phyloP scores from a whole-genome alignment of 2,113 vertebrate genomes.

The Tympanuchus pallidicinctus region DNA sequence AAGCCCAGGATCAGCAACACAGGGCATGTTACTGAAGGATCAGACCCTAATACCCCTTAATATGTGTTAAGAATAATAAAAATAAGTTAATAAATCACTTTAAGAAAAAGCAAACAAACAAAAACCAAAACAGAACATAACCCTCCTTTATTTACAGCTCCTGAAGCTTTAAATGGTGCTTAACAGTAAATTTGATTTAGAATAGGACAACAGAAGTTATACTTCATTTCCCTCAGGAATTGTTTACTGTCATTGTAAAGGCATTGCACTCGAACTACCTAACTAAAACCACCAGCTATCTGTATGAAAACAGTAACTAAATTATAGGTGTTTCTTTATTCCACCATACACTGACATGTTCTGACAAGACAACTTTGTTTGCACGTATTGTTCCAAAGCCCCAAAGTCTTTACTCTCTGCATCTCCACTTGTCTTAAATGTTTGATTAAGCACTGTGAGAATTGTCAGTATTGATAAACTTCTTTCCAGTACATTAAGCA shows the following conservation, averaged over 20 bases:
- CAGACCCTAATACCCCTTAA: neutral
- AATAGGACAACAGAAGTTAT: neutral
- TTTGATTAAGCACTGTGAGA: slow-evolving; percentile 81
- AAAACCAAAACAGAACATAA: neutral
- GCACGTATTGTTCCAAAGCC: slow-evolving; percentile 69
- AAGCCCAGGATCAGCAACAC: neutral
- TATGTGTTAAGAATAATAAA: neutral
- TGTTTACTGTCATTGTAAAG: neutral
- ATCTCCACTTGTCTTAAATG: slow-evolving; percentile 75
- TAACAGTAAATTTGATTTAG: neutral
- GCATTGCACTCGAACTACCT: neutral
- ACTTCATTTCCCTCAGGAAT: neutral
- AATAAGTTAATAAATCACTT: neutral
- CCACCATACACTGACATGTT: slow-evolving; percentile 73
- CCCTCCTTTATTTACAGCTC: neutral
- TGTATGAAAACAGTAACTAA: slow-evolving; percentile 52
- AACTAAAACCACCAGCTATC: neutral
- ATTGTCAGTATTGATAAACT: slow-evolving; percentile 81
- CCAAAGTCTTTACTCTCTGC: slow-evolving; percentile 62
- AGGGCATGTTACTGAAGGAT: neutral
- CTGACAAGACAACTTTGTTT: slow-evolving; percentile 77
- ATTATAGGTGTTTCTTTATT: slow-evolving; percentile 49
- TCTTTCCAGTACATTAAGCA: slow-evolving; percentile 77
- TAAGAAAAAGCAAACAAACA: neutral
- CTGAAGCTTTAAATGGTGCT: neutral